Conservation (phyloP, 1,140 invertebrate genomes). For the Colletes latitarsis region DNA sequence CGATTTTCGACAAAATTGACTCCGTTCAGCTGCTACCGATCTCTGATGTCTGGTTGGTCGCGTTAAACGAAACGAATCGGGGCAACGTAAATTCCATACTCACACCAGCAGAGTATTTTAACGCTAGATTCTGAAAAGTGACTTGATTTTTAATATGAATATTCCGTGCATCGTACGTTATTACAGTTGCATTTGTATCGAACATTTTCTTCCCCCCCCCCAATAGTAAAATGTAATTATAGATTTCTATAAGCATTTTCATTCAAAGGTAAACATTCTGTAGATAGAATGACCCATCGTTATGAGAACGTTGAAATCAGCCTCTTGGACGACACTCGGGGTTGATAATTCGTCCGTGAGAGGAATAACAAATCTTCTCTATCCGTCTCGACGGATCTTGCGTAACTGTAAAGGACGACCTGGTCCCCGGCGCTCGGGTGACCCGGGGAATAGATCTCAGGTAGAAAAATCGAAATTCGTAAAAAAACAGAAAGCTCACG, state of each 20-base stretch:
- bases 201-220: no score
- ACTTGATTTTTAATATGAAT: no score
- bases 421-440: constrained; percentile 64
- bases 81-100: no score
- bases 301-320: no score
- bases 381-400: constrained; percentile 47
- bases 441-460: constrained; percentile 69
- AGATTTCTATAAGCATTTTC: not conserved
- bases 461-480: constrained; percentile 76
- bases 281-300: not conserved
- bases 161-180: no score
- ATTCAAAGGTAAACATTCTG: not conserved
- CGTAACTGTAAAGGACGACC: constrained; percentile 70
- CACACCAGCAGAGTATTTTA: no score
- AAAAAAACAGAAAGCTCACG: constrained; percentile 52
- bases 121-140: no score
- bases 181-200: no score
- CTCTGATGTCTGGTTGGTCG: not conserved
- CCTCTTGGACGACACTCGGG: not conserved
- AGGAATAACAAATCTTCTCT: constrained; percentile 42
- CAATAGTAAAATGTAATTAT: no score
- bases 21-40: constrained; percentile 71
- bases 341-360: constrained; percentile 12
- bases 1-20: constrained; percentile 54
- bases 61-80: no score